A percentile compares a stretch with the other conserved stretches of the same genome.
Conservation (phyloP, 2,888 invertebrate species). For the Lacanobia wlatinum region DNA sequence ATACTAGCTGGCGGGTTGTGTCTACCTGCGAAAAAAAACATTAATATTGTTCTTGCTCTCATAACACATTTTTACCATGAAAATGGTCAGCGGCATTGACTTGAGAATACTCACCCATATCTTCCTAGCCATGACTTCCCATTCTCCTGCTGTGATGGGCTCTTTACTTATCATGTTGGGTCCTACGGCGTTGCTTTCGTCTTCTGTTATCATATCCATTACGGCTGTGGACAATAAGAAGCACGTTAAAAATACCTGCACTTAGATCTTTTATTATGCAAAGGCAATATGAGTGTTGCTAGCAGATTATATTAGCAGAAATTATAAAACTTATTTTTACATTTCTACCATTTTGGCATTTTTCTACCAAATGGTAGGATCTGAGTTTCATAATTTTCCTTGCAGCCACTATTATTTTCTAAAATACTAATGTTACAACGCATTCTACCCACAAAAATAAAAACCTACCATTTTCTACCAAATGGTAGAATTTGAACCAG, state of each 20-base stretch:
- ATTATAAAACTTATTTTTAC: no score
- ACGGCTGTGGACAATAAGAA: slow-evolving; percentile 72
- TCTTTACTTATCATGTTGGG: slow-evolving; percentile 93
- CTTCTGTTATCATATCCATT: slow-evolving; percentile 85
- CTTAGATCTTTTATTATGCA: no score
- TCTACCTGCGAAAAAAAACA: slow-evolving; percentile 90
- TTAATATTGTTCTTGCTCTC: neutral
- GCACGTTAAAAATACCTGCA: neutral
- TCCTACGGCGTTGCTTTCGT: slow-evolving; percentile 81
- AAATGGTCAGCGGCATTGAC: no score
- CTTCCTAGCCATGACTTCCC: slow-evolving; percentile 96
- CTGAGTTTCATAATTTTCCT: no score
- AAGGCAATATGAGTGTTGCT: no score
- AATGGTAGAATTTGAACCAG: neutral
- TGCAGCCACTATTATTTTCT: no score
- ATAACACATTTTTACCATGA: no score
- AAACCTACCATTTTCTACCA: neutral
- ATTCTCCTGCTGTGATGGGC: slow-evolving; percentile 96
- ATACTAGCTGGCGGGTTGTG: slow-evolving; percentile 94
- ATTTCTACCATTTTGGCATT: neutral
- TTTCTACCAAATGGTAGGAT: neutral
- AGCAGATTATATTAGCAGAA: no score
- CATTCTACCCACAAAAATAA: neutral
- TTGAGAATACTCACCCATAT: slow-evolving; percentile 92
- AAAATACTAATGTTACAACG: no score